These are phyloP conservation scores for Zoanthus gigantus DNA, from an alignment of 92 coral and sea anemone species.

Conservation along the genomic window DNA sequence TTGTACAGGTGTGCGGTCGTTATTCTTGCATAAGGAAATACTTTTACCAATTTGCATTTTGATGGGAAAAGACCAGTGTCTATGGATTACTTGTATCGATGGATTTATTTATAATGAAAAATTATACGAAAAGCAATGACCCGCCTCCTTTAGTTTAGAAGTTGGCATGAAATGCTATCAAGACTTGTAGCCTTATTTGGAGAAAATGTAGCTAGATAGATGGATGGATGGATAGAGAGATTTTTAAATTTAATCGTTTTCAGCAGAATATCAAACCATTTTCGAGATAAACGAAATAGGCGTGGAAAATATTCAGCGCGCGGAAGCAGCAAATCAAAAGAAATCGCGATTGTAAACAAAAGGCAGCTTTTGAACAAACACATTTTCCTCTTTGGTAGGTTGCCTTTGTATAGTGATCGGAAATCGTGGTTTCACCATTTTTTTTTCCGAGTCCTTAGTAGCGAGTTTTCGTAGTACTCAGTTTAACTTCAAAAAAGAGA, in stretches of 20 bases:
- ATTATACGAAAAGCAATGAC: too few relatives aligned
- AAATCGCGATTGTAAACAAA: constrained; percentile 26
- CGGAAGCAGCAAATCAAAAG: constrained; percentile 37
- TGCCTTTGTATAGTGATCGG: too few relatives aligned
- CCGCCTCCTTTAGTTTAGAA: too few relatives aligned
- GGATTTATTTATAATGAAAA: too few relatives aligned
- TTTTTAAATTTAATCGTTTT: constrained; percentile 33
- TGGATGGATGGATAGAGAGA: not conserved
- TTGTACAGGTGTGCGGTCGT: too few relatives aligned
- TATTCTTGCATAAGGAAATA: too few relatives aligned
- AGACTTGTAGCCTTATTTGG: too few relatives aligned
- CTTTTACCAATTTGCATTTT: too few relatives aligned
- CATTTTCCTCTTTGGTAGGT: not conserved
- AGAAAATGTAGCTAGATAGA: not conserved
- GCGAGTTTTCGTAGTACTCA: not conserved
- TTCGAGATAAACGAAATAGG: constrained; percentile 26
- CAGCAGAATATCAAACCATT: constrained; percentile 8
- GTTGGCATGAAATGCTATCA: too few relatives aligned
- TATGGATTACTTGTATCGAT: too few relatives aligned
- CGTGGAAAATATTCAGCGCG: constrained; percentile 46
- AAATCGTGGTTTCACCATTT: not conserved
- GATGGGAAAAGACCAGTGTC: too few relatives aligned
- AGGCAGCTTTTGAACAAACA: constrained; percentile 34
- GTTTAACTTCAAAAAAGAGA: constrained; percentile 8
- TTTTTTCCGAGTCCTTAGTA: not conserved